Conservation (phyloP, 2,113 vertebrate genomes). For the Dromaius novaehollandiae region DNA sequence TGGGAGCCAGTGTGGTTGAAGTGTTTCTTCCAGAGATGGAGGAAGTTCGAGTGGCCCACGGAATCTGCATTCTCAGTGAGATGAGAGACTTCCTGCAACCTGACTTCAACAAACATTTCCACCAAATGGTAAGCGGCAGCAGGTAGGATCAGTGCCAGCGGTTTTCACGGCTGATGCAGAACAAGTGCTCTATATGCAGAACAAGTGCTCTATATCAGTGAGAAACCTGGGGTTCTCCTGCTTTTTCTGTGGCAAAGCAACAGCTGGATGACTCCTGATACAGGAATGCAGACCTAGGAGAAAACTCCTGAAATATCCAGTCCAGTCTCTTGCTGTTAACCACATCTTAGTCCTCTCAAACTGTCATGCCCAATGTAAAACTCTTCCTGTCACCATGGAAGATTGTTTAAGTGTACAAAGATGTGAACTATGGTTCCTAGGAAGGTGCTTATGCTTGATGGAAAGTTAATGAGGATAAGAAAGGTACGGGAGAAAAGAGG, state of each 20-base stretch:
- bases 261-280: not conserved
- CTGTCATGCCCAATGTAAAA: not conserved
- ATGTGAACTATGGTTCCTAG: not conserved
- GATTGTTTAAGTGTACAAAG: not conserved
- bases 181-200: not conserved
- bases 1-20: slow-evolving; percentile 63
- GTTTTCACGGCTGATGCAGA: not conserved
- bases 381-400: not conserved
- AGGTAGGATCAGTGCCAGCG: not conserved
- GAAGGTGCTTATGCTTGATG: not conserved
- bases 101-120: slow-evolving; percentile 68
- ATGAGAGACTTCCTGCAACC: slow-evolving; percentile 68
- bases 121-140: slow-evolving; percentile 59
- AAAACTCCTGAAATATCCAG: not conserved
- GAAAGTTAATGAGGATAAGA: not conserved
- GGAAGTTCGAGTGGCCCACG: slow-evolving; percentile 46
- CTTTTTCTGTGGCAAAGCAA: not conserved
- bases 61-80: slow-evolving; percentile 67
- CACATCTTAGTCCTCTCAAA: not conserved
- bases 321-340: not conserved
- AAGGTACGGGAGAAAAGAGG: not conserved
- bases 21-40: slow-evolving; percentile 69
- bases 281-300: not conserved
- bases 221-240: not conserved
- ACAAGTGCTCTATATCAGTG: not conserved